Evolutionary conservation across 2,113 vertebrate genomes (phyloP).

Genomic region (Laticauda laticaudata): DNA sequence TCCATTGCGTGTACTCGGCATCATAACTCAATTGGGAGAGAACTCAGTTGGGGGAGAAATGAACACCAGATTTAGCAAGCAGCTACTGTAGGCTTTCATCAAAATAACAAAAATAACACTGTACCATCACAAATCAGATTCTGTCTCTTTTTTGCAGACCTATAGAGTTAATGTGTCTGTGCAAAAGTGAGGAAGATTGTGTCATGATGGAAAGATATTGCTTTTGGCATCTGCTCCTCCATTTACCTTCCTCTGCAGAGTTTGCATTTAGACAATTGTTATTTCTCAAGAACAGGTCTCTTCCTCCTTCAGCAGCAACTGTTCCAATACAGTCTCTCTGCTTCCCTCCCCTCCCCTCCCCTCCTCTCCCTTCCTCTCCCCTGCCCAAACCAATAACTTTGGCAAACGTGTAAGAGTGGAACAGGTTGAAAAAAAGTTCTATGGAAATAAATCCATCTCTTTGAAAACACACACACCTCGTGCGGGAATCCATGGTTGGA

Average conservation of each 20-base stretch:
- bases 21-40: neutral
- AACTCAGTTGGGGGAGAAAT: neutral
- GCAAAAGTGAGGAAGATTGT: neutral
- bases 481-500: neutral
- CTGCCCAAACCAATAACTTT: neutral
- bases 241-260: neutral
- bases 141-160: neutral
- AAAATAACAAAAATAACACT: neutral
- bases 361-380: neutral
- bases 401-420: neutral
- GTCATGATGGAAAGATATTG: neutral
- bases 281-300: neutral
- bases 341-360: neutral
- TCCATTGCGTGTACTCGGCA: neutral
- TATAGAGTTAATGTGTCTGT: neutral
- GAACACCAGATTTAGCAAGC: neutral
- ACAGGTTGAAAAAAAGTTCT: neutral
- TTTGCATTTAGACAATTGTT: neutral
- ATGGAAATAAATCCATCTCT: neutral
- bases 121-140: neutral
- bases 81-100: neutral
- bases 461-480: neutral
- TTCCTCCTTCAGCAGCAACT: neutral
- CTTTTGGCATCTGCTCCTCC: neutral
- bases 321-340: neutral